Conservation (phyloP, 37 sponge, comb jelly and placozoan species). For the Oscarella lobularis region DNA sequence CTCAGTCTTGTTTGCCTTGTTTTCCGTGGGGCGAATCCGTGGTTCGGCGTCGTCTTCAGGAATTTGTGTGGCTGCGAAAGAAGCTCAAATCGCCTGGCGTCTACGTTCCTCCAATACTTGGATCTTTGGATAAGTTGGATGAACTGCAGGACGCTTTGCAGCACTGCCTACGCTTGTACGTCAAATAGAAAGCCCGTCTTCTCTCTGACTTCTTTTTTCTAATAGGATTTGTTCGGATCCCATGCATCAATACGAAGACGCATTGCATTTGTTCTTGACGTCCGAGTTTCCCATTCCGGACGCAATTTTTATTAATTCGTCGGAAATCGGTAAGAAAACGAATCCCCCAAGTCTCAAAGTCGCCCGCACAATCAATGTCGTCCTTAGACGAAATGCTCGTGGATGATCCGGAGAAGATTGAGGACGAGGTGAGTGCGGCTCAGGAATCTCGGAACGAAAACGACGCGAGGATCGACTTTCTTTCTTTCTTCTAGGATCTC, state of each 20-base stretch:
- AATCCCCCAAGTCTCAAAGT: too few relatives aligned
- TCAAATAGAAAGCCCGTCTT: neutral
- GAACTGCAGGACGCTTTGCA: neutral
- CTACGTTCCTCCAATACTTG: neutral
- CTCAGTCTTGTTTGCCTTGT: neutral
- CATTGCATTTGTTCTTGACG: neutral
- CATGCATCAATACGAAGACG: neutral
- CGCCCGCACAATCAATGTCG: too few relatives aligned
- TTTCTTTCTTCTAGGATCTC: too few relatives aligned
- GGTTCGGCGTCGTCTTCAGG: neutral
- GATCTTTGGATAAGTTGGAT: neutral
- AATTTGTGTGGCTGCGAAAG: neutral
- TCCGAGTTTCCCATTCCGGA: neutral
- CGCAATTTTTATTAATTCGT: neutral
- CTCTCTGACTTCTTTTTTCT: neutral
- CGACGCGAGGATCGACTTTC: too few relatives aligned
- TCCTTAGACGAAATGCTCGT: too few relatives aligned
- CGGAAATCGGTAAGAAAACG: neutral
- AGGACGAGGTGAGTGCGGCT: too few relatives aligned
- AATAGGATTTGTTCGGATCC: neutral
- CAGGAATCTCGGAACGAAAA: too few relatives aligned
- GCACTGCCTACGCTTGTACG: neutral
- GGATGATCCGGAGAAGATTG: too few relatives aligned
- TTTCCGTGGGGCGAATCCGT: neutral
- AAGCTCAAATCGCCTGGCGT: neutral